Percentiles rank a stretch among this genome's conserved stretches.
Evolutionary conservation across 2,113 vertebrate genomes (phyloP).

Genomic region (Ictalurus punctatus): DNA sequence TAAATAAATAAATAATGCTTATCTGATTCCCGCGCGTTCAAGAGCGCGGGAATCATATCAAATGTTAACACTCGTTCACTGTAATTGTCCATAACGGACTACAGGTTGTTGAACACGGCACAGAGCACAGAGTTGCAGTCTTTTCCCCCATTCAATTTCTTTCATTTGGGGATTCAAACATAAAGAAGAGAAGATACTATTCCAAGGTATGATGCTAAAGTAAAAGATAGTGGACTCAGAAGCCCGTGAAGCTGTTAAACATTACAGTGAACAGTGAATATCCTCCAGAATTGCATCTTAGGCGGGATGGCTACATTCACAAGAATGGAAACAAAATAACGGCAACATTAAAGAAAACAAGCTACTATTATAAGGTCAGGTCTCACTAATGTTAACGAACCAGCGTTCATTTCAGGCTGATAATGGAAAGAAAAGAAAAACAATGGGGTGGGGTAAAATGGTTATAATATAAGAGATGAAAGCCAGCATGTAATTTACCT

Average conservation of each 20-base stretch:
- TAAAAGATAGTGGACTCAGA: not conserved
- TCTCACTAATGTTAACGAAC: not conserved
- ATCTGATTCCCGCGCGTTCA: not conserved
- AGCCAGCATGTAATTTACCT: conserved; percentile 57
- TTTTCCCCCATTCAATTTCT: not conserved
- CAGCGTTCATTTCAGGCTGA: not conserved
- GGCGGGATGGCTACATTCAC: not conserved
- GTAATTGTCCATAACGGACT: not conserved
- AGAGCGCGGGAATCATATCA: not conserved
- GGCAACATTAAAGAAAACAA: not conserved
- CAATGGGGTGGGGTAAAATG: not conserved
- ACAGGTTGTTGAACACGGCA: conserved; percentile 12
- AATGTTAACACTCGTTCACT: not conserved
- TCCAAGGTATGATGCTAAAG: not conserved
- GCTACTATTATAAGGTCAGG: not conserved
- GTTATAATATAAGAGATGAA: not conserved
- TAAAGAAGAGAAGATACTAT: not conserved
- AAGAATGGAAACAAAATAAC: not conserved
- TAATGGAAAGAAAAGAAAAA: not conserved
- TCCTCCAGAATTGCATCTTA: not conserved
- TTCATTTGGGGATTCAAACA: not conserved
- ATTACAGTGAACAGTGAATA: not conserved
- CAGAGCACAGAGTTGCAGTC: not conserved
- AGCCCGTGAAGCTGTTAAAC: not conserved
- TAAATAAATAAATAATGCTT: too few relatives aligned